These are phyloP conservation scores for Myanophis thanlyinensis DNA, from an alignment of 2,113 vertebrate species.

Conservation along the genomic window DNA sequence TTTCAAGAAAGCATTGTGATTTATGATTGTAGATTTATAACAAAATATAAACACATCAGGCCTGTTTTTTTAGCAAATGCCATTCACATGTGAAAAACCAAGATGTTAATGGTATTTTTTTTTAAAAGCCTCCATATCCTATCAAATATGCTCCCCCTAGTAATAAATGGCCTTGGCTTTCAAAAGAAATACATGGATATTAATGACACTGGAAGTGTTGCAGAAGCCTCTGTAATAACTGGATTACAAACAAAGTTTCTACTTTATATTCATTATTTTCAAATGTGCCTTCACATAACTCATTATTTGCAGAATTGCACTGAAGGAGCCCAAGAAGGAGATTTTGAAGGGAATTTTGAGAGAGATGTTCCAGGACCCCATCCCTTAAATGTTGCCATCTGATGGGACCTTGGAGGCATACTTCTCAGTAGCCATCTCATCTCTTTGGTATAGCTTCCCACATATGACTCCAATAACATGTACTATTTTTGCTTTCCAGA, in stretches of 20 bases:
- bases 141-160: neutral
- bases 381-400: neutral
- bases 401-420: neutral
- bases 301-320: neutral
- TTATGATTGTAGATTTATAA: conserved; percentile 19
- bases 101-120: neutral
- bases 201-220: neutral
- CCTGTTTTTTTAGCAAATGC: neutral
- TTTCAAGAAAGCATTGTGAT: neutral
- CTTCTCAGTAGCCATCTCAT: neutral
- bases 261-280: neutral
- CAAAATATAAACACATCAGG: neutral
- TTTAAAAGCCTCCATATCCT: neutral
- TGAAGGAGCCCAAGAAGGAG: neutral
- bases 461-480: neutral
- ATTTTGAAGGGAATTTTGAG: neutral
- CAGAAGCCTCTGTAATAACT: neutral
- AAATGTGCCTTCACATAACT: neutral
- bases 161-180: conserved; percentile 2
- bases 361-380: neutral
- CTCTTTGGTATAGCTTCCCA: neutral
- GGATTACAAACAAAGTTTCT: neutral
- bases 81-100: neutral
- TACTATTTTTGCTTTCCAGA: neutral
- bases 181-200: neutral